Base-by-base conservation (phyloP, 2,888 invertebrate genomes). In the Perithous albicinctus region DNA sequence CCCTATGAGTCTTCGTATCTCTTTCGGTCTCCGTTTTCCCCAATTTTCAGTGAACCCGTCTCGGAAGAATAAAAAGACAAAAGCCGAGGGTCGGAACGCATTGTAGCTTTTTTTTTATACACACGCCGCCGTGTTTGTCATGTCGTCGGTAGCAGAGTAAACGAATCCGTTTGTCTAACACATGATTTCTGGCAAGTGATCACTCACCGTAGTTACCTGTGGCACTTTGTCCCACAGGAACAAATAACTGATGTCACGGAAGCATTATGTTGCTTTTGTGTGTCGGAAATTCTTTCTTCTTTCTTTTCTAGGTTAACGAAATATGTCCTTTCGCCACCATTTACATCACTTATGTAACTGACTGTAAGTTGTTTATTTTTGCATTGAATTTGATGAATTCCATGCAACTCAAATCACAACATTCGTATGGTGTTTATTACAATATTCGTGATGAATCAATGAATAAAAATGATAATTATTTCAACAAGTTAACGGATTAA, bases 141-240 rank as follows among this genome's bases (percentile, higher is more conserved):
- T 77, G 56, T 81, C 81, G 20, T 26, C 63, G 73, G 77, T 77
- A 73, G 78, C 59, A 29, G 38, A 32, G 54, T 84, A 83, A 84
- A 84, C 83, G 78, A 78, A 80, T 78, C 61, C 76, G 70, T 84
- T 83, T 83, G 80, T 83, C 80, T 51, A 63, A 41, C 69, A 32
- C 63, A 59, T 23, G 76, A 59, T 67, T 67, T 48, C 63, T 29
- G 20, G 12, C 35, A 15, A 56, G 43, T 29, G 41, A 70, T 70
- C 43, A 70, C 56, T 70, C 38, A 12, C 3, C 1, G 10, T 38
- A n/a, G 46, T n/a, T 66, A 43, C 5, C 48, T n/a, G 35, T 43
- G 20, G 41, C 51, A 15, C 15, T 46, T 43, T 63, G 29, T 29
- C 7, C 26, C 7, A 18, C 51, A 32, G 54, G 69, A 74, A 78